Base-by-base conservation (phyloP, 2,113 vertebrate species). In the Camelus dromedarius region DNA sequence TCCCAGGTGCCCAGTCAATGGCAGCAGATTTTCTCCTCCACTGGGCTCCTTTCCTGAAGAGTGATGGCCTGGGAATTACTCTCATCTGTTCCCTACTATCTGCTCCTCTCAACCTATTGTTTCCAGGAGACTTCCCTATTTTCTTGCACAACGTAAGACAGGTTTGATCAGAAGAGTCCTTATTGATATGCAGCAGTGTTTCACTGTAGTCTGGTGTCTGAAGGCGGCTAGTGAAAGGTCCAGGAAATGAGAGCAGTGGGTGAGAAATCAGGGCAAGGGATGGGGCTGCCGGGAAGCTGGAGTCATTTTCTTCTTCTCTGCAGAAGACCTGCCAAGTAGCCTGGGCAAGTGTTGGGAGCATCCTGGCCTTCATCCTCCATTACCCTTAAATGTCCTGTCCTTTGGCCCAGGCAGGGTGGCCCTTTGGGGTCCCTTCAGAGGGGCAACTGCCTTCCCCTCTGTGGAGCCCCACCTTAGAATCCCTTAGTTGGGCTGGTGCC, bases 101-200 rank as follows among this genome's bases (percentile, higher is more conserved):
- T 62, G 38, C 10, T 81, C 52, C 76, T 81, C 60, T 82, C 50
- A 82, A 88, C 24, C 48, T 66, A 30, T 67, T 60, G 0, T 75
- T 79, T 80, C 42, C 70, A 93, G 86, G 60, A 92, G 48, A 38
- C 12, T 32, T 96, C 66, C 15, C 6, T 81, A 20, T 77, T 93
- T 77, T 86, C 80, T 70, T 70, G 52, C 88, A 62, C 92, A 72
- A 30, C 12, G 6, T 19, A 84, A 88, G 28, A 62, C 58, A 19
- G 2, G 11, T 83, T 95, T 82, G 28, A 64, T 84, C n/a, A 73
- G 62, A 95, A 77, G 52, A 70, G 62, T 52, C 22, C 67, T 58
- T 50, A 32, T 7, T 77, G 22, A 48, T 46, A 42, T 18, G 11
- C 42, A 67, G 28, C 64, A 80, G 24, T 22, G 18, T 67, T 79